phyloP scores from a whole-genome alignment of 2,797 vertebrate genomes.

The Brotula barbata region DNA sequence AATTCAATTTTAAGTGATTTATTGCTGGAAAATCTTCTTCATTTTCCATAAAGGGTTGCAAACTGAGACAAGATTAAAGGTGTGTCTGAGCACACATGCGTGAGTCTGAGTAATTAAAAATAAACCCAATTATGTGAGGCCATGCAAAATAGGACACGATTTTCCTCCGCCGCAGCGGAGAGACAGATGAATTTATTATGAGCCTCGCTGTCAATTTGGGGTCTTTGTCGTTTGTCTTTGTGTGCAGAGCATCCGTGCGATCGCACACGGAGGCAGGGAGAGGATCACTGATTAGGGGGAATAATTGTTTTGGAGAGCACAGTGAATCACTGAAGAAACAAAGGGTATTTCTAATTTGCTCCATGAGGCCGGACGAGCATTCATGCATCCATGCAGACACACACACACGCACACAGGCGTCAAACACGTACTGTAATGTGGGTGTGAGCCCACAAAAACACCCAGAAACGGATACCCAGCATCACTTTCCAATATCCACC shows the following conservation, averaged over 20 bases:
- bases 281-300: neutral
- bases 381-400: conserved; percentile 26
- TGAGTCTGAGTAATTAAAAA: neutral
- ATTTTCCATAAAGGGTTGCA: neutral
- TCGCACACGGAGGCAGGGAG: conserved; percentile 24
- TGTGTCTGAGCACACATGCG: conserved; percentile 2
- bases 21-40: conserved; percentile 1
- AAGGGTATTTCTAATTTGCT: conserved; percentile 22
- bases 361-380: neutral
- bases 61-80: neutral
- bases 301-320: conserved; percentile 4
- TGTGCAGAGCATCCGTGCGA: conserved; percentile 19
- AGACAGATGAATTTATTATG: neutral
- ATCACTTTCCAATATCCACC: too few relatives aligned
- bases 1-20: conserved; percentile 1
- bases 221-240: neutral
- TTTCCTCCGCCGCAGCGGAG: neutral
- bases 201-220: neutral
- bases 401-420: conserved; percentile 12
- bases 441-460: too few relatives aligned
- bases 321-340: conserved; percentile 35
- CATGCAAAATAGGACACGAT: neutral
- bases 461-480: too few relatives aligned
- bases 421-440: too few relatives aligned
- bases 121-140: neutral